Percentiles rank a stretch among this genome's conserved stretches.
Evolutionary conservation across 2,797 vertebrate species (phyloP).

Genomic region (Netta rufina): DNA sequence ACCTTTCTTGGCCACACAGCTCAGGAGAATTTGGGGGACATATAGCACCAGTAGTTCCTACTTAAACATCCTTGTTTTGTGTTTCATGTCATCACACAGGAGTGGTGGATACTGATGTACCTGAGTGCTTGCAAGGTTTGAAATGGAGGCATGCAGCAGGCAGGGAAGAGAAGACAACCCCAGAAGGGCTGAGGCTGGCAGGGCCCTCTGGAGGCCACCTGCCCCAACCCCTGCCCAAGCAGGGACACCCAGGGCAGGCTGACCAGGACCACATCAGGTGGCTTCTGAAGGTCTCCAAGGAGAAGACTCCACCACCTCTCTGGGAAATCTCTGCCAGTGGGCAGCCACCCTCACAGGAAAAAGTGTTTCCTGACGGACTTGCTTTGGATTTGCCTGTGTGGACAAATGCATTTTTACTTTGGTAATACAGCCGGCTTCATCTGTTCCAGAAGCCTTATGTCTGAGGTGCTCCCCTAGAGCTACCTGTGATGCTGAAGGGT

Average conservation of each 20-base stretch:
- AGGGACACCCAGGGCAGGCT: neutral
- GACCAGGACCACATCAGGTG: neutral
- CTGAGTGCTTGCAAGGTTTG: neutral
- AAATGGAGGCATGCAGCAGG: neutral
- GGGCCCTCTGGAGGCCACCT: neutral
- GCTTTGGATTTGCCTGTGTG: neutral
- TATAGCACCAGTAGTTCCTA: neutral
- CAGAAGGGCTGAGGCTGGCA: neutral
- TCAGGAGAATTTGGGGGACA: neutral
- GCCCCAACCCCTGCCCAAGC: no score
- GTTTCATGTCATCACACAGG: neutral
- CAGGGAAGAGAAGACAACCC: neutral
- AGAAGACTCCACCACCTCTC: no score
- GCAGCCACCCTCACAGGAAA: neutral
- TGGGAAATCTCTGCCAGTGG: neutral
- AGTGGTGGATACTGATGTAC: neutral
- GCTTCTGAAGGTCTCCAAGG: no score
- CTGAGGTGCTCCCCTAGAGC: neutral
- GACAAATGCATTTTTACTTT: neutral
- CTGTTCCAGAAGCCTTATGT: neutral
- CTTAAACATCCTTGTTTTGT: neutral
- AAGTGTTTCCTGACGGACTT: neutral
- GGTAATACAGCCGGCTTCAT: neutral
- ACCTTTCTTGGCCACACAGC: neutral
- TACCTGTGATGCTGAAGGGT: neutral